These are phyloP conservation scores for Drosophila neonasuta DNA, from an alignment of 2,888 invertebrate species.

Conservation along the genomic window DNA sequence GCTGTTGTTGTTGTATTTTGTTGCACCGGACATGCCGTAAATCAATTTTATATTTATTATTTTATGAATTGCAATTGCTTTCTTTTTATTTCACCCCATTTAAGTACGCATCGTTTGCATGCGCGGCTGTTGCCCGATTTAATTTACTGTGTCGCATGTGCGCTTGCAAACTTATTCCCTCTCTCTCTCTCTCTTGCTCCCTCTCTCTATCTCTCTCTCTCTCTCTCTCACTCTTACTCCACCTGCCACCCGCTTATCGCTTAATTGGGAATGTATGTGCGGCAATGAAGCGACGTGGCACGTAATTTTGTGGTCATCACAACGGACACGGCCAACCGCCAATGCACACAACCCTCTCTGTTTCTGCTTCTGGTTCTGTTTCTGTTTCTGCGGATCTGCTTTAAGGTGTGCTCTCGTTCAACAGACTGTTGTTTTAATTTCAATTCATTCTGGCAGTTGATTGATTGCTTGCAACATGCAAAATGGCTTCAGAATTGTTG, in stretches of 20 bases:
- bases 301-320: conserved; percentile 72
- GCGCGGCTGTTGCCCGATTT: conserved; percentile 63
- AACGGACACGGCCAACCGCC: conserved; percentile 27
- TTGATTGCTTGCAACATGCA: conserved; percentile 17
- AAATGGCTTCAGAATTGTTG: background rate
- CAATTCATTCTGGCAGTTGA: conserved; percentile 20
- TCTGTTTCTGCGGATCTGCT: background rate
- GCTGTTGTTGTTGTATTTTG: conserved; percentile 6
- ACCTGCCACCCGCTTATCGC: conserved; percentile 38
- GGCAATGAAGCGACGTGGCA: conserved; percentile 60
- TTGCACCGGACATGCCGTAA: conserved; percentile 62
- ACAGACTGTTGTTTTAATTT: conserved; percentile 28
- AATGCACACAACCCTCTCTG: conserved; percentile 17
- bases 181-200: background rate
- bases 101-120: conserved; percentile 71
- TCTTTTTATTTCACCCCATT: conserved; percentile 54
- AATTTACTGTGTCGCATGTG: conserved; percentile 66
- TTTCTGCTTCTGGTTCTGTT: background rate
- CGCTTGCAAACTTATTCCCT: conserved; percentile 9
- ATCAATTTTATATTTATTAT: conserved; percentile 78
- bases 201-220: background rate
- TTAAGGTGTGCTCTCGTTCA: conserved; percentile 9
- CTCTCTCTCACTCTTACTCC: background rate
- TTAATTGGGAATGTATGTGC: conserved; percentile 59
- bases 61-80: conserved; percentile 71